Base-by-base conservation (phyloP, 1,140 invertebrate genomes). In the Atta colombica region DNA sequence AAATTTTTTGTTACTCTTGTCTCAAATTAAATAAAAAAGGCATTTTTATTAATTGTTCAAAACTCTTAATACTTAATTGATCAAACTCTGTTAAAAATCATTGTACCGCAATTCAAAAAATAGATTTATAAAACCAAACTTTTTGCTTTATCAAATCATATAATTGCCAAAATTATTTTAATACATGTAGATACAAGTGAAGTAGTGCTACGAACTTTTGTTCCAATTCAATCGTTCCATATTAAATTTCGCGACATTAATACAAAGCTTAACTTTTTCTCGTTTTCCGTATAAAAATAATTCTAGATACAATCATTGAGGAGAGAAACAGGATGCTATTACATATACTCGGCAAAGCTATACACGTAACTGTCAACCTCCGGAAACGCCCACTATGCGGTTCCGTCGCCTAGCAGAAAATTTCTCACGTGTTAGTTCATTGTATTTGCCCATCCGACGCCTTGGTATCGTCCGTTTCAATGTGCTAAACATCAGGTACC, bases 381-480 rank as follows among this genome's bases (percentile, higher is more conserved):
- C 80, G 69, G 80, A 84, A 84, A 74, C 68, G 75, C 63, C 75
- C 58, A 85, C 85, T 60, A 84, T 55, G 65, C 75, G 84, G 39
- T 85, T 85, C 58, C 63, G 60, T 85, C 39, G 74, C 81, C 60
- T 74, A 18, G 81, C 82, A 60, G 84, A 85, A 89, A 89, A 89
- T 89, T 89, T 89, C 88, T 89, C 88, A 86, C 84, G 88, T 89
- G 88, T 89, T 77, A 58, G 63, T 81, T 89, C 77, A 89, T 89
- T 89, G 87, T 89, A 86, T 89, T 89, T 89, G 75, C 85, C 58
- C 60, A 45, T 81, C 69, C 68, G 66, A 68, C 80, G 80, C 80
- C 55, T 84, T 61, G 45, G 35, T 60, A 61, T 21, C 25, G 58
- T 72, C 69, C 74, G 74, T 78, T 86, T 86, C 88, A 86, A 89